Evolutionary conservation across 2,113 vertebrate genomes (phyloP).

Genomic region (Pangasianodon gigas): DNA sequence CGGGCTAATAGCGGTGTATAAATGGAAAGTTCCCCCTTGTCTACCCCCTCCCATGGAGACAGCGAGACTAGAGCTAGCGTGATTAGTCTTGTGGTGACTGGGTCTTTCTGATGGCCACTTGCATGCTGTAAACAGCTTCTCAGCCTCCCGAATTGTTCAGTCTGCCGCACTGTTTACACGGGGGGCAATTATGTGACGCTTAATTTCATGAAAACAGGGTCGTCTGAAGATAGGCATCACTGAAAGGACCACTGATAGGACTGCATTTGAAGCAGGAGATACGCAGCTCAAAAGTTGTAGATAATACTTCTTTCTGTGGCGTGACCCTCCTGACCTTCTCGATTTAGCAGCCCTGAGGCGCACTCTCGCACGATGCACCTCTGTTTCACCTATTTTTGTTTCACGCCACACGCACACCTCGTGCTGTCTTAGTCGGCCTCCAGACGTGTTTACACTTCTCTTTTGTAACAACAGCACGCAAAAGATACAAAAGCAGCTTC

Average conservation of each 20-base stretch:
- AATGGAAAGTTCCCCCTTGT: slow-evolving; percentile 49
- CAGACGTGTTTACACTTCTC: background rate
- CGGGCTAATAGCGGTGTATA: slow-evolving; percentile 34
- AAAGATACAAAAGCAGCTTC: background rate
- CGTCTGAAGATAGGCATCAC: slow-evolving; percentile 72
- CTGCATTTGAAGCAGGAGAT: slow-evolving; percentile 55
- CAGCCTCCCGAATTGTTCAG: slow-evolving; percentile 62
- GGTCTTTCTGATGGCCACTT: slow-evolving; percentile 54
- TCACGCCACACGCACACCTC: slow-evolving; percentile 13
- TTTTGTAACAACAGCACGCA: background rate
- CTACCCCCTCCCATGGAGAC: slow-evolving; percentile 46
- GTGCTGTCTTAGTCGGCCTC: background rate
- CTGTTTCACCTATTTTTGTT: slow-evolving; percentile 14
- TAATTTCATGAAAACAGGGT: slow-evolving; percentile 68
- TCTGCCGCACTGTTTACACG: slow-evolving; percentile 68
- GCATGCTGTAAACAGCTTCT: slow-evolving; percentile 65
- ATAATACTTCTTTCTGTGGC: slow-evolving; percentile 53
- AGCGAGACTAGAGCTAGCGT: slow-evolving; percentile 53
- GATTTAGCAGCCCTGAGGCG: slow-evolving; percentile 34
- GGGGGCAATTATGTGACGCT: slow-evolving; percentile 66
- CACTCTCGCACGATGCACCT: slow-evolving; percentile 31
- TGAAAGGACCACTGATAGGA: slow-evolving; percentile 53
- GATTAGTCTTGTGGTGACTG: slow-evolving; percentile 52
- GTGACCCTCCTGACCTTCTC: slow-evolving; percentile 43
- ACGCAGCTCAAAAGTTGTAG: slow-evolving; percentile 53